Percentiles rank a stretch among this genome's conserved stretches.
These are phyloP conservation scores for Drosophila parabipectinata DNA, from an alignment of 1,140 invertebrate genomes.

Conservation along the genomic window DNA sequence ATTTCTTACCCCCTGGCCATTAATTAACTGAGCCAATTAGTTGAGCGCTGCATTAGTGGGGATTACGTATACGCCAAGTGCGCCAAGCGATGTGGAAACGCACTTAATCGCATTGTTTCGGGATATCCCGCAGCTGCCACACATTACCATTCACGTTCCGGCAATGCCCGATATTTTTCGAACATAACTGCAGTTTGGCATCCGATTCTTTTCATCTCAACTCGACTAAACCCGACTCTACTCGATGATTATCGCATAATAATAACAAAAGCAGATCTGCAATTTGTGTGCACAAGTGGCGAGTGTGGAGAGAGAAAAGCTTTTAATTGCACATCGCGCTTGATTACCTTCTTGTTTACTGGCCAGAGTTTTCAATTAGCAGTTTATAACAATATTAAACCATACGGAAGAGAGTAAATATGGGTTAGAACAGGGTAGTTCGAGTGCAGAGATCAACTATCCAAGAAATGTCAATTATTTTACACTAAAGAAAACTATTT, in stretches of 20 bases:
- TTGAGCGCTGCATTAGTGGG: conserved; percentile 24
- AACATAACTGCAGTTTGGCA: conserved; percentile 34
- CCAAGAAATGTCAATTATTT: background rate
- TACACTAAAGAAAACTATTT: background rate
- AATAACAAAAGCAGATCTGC: conserved; percentile 30
- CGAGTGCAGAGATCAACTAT: conserved; percentile 2
- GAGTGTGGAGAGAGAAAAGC: conserved; percentile 46
- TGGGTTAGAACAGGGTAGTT: background rate
- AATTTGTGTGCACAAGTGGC: conserved; percentile 60
- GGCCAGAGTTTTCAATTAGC: conserved; percentile 20
- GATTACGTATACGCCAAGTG: conserved; percentile 55
- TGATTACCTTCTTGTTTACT: conserved; percentile 63
- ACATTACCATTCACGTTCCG: conserved; percentile 11
- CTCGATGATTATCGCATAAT: conserved; percentile 36
- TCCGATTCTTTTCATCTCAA: conserved; percentile 17
- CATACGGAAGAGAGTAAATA: conserved; percentile 21
- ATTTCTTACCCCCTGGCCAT: conserved; percentile 11
- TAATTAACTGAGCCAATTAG: conserved; percentile 53
- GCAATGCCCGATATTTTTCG: conserved; percentile 7
- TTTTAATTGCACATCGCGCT: conserved; percentile 67
- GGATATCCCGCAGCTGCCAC: conserved; percentile 33
- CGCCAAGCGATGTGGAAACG: conserved; percentile 23
- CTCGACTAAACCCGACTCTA: conserved; percentile 19
- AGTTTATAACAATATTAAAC: conserved; percentile 52
- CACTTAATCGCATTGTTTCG: conserved; percentile 51